Conservation (phyloP, 2,797 vertebrate species). For the Propithecus perrieri region DNA sequence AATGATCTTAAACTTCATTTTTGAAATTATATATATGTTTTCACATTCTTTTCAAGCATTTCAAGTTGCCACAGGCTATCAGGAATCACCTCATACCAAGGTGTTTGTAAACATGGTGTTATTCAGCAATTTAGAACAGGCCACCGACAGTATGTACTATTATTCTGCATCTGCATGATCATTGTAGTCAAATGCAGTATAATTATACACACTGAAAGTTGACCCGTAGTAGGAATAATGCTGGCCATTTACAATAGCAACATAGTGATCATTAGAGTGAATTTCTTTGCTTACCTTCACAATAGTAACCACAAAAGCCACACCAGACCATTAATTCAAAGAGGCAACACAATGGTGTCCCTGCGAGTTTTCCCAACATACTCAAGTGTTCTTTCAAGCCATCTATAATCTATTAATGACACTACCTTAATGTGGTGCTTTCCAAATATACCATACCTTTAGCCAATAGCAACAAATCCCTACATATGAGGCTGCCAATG, state of each 20-base stretch:
- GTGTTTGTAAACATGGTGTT: background rate
- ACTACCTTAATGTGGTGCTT: background rate
- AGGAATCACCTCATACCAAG: background rate
- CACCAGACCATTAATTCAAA: background rate
- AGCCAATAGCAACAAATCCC: background rate
- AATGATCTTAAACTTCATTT: background rate
- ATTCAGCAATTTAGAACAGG: background rate
- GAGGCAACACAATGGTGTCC: background rate
- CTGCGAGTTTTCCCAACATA: background rate
- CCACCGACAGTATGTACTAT: background rate
- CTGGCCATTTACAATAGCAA: background rate
- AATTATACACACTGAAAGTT: background rate
- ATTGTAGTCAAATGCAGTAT: background rate
- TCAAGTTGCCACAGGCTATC: background rate
- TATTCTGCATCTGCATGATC: background rate
- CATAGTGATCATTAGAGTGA: background rate
- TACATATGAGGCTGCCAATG: background rate
- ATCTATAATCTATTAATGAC: background rate
- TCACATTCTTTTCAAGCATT: slow-evolving; percentile 52
- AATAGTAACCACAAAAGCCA: background rate
- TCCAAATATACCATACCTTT: background rate
- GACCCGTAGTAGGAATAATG: background rate
- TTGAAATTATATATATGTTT: slow-evolving; percentile 50
- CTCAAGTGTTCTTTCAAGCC: background rate
- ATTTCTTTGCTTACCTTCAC: background rate